phyloP scores from a whole-genome alignment of 2,797 vertebrate species.

The Sitta carolinensis region DNA sequence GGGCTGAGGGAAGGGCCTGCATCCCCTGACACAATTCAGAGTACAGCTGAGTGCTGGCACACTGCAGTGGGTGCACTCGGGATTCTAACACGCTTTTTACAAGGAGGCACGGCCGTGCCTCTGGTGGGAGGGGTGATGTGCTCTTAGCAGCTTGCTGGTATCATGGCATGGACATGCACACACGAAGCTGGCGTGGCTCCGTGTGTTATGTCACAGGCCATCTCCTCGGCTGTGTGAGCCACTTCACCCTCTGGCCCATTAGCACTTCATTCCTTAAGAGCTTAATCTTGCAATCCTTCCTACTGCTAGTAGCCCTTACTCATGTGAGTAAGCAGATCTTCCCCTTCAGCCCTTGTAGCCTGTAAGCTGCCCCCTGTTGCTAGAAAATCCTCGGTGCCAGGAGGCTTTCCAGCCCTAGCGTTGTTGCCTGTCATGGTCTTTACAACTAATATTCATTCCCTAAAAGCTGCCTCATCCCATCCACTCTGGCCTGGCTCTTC shows the following conservation, averaged over 20 bases:
- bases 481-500: background rate
- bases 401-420: background rate
- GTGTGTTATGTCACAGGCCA: background rate
- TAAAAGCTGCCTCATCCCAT: background rate
- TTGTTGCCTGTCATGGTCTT: background rate
- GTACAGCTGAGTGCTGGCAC: background rate
- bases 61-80: background rate
- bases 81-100: background rate
- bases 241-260: background rate
- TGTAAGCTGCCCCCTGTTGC: background rate
- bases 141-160: conserved; percentile 1
- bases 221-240: background rate
- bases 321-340: conserved; percentile 1
- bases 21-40: background rate
- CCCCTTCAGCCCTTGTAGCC: background rate
- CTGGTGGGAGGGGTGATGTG: background rate
- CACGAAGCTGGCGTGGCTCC: background rate
- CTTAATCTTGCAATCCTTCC: conserved; percentile 19
- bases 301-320: background rate
- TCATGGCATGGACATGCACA: background rate
- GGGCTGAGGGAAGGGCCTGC: background rate
- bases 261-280: conserved; percentile 7
- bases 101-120: background rate
- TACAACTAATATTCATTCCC: background rate
- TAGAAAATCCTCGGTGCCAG: background rate